Base-by-base conservation (phyloP, 2,113 vertebrate genomes). In the Clarias macrocephalus region DNA sequence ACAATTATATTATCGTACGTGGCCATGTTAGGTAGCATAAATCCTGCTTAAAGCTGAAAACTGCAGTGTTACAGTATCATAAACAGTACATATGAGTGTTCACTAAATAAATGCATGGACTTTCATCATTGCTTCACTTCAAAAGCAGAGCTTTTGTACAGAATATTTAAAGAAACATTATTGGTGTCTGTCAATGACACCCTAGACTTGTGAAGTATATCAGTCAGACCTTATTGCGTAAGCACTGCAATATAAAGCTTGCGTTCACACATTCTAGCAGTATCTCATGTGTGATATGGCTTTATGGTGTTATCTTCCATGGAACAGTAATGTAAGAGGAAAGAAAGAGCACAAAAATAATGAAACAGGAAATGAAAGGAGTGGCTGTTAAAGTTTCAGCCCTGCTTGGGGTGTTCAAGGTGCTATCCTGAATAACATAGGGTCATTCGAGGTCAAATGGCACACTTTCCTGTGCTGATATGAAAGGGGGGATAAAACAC, bases 401-500 rank as follows among this genome's bases (percentile, higher is more conserved):
- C 19, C 25, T 30, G 52, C 33, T 33, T 57, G 2, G 11, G 19
- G 68, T 48, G 48, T 59, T 73, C 2, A 84, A 84, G 66, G 65
- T 57, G 19, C 28, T 6, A 84, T 70, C 28, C 82, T 73, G 66
- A 84, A 81, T 62, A 84, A 84, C 30, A 33, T 2, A 23, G 82
- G 82, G 82, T 72, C 66, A 84, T 73, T 56, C 54, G 23, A 9
- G 25, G 66, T 73, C 82, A 84, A 84, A 73, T n/a, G 21, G 13
- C 82, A 84, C 11, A 84, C 52, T 72, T 73, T 84, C 82, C 82
- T 73, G 82, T 59, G 59, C 79, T 81, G 79, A 62, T 62, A 62
- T 33, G 25, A 15, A 13, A 79, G 54, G 5, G 33, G n/a, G 70
- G 12, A 37, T 42, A 23, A 52, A 76, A 76, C 48, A 52, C 42